Percentiles rank a stretch among this genome's conserved stretches.
Evolutionary conservation across 2,113 vertebrate genomes (phyloP).

Genomic region (Pedionomus torquatus): DNA sequence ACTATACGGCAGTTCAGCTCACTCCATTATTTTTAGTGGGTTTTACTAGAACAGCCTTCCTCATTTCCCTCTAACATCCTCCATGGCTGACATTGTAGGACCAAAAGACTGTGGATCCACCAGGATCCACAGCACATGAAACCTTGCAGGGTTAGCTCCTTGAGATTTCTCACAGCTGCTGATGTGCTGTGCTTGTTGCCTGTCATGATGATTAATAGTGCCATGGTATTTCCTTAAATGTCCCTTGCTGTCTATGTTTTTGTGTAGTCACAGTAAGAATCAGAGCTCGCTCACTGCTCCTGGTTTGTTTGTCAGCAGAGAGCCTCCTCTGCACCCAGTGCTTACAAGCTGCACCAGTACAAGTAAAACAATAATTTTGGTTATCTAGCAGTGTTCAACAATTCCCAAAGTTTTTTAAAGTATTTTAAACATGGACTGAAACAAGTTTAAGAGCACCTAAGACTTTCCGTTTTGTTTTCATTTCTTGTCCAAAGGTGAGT

Average conservation of each 20-base stretch:
- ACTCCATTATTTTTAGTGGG: not conserved
- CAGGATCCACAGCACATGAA: rapidly evolving
- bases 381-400: not conserved
- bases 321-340: not conserved
- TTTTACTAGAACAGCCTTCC: not conserved
- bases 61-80: not conserved
- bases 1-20: not conserved
- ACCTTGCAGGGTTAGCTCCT: not conserved
- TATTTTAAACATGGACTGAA: rapidly evolving
- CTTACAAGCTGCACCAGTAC: not conserved
- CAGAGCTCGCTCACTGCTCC: not conserved
- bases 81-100: rapidly evolving
- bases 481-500: not conserved
- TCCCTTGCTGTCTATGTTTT: not conserved
- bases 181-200: not conserved
- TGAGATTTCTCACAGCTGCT: not conserved
- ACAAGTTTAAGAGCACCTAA: not conserved
- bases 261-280: not conserved
- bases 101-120: rapidly evolving
- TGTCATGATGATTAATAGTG: not conserved
- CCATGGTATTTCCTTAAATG: not conserved
- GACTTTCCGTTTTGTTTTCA: not conserved
- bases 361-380: not conserved
- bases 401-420: rapidly evolving
- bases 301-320: not conserved